Conservation (phyloP, 2,113 vertebrate genomes). For the Isurus oxyrinchus region DNA sequence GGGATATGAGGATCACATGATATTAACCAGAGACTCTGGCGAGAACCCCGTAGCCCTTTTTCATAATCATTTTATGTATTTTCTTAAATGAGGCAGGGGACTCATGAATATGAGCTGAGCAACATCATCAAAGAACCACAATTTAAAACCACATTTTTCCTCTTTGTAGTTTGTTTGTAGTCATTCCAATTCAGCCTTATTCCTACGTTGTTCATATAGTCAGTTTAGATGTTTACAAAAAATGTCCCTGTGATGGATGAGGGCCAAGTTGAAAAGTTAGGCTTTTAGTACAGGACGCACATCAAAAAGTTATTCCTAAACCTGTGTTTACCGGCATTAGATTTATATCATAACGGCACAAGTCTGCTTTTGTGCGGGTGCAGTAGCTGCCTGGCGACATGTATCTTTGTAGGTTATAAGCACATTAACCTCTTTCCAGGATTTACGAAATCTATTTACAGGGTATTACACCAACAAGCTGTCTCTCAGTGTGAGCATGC, state of each 20-base stretch:
- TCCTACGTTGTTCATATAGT: background rate
- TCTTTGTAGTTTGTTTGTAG: constrained; percentile 30
- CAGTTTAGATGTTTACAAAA: constrained; percentile 1
- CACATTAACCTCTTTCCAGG: background rate
- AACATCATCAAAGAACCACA: background rate
- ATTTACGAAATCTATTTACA: background rate
- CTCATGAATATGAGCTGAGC: background rate
- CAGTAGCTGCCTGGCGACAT: background rate
- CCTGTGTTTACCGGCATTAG: background rate
- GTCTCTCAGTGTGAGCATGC: background rate
- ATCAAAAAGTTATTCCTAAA: background rate
- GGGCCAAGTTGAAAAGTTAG: no score
- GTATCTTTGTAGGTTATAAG: background rate
- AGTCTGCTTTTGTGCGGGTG: background rate
- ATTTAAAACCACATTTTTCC: constrained; percentile 8
- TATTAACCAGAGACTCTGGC: background rate
- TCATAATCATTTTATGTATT: constrained; percentile 9
- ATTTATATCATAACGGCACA: background rate
- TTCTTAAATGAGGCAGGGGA: constrained; percentile 20
- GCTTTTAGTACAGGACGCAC: background rate
- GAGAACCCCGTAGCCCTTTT: background rate
- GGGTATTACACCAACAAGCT: background rate
- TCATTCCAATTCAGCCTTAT: background rate
- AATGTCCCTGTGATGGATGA: constrained; percentile 17
- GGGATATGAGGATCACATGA: background rate